Evolutionary conservation across 2,888 invertebrate genomes (phyloP).

Genomic region (Cheilosia variabilis): DNA sequence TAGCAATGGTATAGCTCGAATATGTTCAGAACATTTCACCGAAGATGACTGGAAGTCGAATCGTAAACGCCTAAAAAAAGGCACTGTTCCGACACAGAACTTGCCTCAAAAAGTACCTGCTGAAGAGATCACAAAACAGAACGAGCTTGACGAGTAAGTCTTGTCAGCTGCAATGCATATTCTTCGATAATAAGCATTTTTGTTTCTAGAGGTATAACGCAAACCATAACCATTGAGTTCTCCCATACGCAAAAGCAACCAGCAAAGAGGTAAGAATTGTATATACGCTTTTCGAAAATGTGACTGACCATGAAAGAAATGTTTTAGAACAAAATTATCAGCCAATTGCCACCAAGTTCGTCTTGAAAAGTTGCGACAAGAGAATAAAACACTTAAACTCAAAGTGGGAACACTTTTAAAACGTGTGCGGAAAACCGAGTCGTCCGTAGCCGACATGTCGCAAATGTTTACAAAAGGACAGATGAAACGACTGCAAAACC

Average conservation of each 20-base stretch:
- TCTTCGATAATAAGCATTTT: not conserved
- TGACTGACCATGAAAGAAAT: not conserved
- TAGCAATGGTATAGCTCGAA: conserved; percentile 14
- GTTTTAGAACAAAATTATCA: not conserved
- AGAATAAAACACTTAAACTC: not conserved
- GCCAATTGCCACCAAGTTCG: not conserved
- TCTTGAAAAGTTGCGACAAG: not conserved
- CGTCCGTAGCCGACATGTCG: conserved; percentile 1
- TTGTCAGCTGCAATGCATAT: not conserved
- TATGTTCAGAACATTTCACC: conserved; percentile 49
- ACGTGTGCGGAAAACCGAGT: conserved; percentile 29
- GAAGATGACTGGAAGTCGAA: conserved; percentile 23
- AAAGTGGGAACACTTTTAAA: not conserved
- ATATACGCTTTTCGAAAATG: not conserved
- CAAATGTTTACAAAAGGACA: conserved; percentile 39
- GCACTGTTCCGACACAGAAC: conserved; percentile 24
- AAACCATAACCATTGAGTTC: not conserved
- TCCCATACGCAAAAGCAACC: not conserved
- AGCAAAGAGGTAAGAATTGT: not conserved
- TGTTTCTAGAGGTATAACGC: not conserved
- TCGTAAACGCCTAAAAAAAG: conserved; percentile 20
- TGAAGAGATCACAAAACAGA: not conserved
- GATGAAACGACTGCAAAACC: conserved; percentile 31
- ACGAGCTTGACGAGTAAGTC: conserved; percentile 9
- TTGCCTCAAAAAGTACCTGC: not conserved